Conservation (phyloP, 2,113 vertebrate species). For the Jaculus jaculus region DNA sequence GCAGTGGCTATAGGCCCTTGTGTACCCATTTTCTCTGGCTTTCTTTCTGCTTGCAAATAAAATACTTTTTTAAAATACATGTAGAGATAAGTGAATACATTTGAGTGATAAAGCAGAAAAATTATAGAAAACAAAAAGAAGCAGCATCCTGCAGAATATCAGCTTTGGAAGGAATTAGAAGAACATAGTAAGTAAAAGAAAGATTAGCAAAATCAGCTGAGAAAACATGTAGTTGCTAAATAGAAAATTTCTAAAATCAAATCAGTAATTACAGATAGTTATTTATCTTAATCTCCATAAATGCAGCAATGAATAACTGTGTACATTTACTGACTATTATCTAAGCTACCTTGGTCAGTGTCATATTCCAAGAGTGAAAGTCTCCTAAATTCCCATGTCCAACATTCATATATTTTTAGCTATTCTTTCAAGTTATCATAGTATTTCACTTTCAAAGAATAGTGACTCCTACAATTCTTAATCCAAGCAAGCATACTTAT, state of each 20-base stretch:
- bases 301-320: neutral
- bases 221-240: neutral
- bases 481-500: neutral
- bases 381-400: neutral
- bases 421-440: neutral
- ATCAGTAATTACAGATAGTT: neutral
- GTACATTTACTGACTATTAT: neutral
- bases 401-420: neutral
- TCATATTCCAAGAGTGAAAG: neutral
- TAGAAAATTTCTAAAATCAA: neutral
- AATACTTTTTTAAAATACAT: neutral
- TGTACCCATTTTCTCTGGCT: too few species aligned
- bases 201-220: neutral
- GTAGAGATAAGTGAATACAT: neutral
- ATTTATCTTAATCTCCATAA: neutral
- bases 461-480: neutral
- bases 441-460: neutral
- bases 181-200: neutral
- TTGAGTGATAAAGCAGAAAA: neutral
- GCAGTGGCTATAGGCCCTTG: too few species aligned
- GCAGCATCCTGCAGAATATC: neutral
- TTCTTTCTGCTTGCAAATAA: neutral
- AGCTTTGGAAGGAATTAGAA: neutral
- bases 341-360: neutral
- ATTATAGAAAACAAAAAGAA: neutral